Base-by-base conservation (phyloP, 2,797 vertebrate genomes). In the Macroramphosus scolopax region DNA sequence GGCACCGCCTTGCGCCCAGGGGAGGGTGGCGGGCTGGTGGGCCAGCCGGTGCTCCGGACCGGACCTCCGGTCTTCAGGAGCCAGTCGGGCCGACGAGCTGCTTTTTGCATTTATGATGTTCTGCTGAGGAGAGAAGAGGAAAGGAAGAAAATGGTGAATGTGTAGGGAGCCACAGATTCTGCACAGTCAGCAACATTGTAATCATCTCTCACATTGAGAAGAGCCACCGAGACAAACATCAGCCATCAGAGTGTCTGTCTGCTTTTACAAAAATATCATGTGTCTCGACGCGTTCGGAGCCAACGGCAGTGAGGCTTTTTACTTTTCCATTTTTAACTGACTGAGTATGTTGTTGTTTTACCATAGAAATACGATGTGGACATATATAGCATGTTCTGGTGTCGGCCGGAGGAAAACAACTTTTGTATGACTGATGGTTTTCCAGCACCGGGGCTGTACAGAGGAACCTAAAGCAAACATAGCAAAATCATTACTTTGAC, bases 21-120 rank as follows among this genome's bases (percentile, higher is more conserved):
- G 93, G 33, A 92, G 92, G 8, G 89, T 81, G 20, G 91, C 85
- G 0, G 92, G 89, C 31, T 82, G 82, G 28, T 88, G 92, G 42
- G 88, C 68, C 40, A 88, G 72, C 33, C 90, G 88, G 15, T 91
- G 91, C 15, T 91, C 88, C 1, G 80, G 81, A 60, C 83, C 87
- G 3, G 89, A 83, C 31, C 73, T 63, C 37, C 74, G 78, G 54
- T 85, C 88, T 56, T 90, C 88, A 0, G 82, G 55, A 20, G 69
- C 68, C 63, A 74, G 75, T 16, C 80, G 76, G 24, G 59, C 64
- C 0, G 84, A 84, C 6, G 87, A 86, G 75, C 83, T 80, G 52
- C 85, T 86, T 52, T 91, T 91, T 55, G 81, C 61, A 65, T 87
- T 83, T 48, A 92, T 84, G 5, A 88, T 88, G 73, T 89, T 93